A percentile compares a stretch with the other conserved stretches of the same genome.
phyloP scores from a whole-genome alignment of 2,113 vertebrate species.

The Sebastes fasciatus region DNA sequence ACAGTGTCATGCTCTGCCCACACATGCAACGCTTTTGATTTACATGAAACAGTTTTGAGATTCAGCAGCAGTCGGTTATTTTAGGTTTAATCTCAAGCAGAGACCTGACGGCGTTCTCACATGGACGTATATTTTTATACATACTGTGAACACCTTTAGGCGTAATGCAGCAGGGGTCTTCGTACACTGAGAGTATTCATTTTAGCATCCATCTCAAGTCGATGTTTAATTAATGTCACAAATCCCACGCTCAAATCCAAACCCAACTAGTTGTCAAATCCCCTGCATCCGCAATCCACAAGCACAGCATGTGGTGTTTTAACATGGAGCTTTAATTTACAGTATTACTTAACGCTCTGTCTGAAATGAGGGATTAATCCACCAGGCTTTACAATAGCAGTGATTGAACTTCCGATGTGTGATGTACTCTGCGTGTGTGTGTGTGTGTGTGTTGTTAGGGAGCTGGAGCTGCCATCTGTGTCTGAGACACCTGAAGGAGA shows the following conservation, averaged over 20 bases:
- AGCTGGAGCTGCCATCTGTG: conserved; percentile 97
- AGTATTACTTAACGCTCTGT: conserved; percentile 66
- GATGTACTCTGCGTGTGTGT: conserved; percentile 48
- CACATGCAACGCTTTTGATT: conserved; percentile 44
- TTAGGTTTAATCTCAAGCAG: neutral
- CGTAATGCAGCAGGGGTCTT: neutral
- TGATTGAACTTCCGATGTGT: conserved; percentile 68
- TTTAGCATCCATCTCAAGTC: conserved; percentile 45
- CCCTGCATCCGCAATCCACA: conserved; percentile 43
- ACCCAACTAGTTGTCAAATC: conserved; percentile 70
- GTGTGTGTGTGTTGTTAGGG: conserved; percentile 81
- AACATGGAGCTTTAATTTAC: conserved; percentile 74
- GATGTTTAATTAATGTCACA: conserved; percentile 73
- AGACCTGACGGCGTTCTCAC: neutral
- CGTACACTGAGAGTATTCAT: conserved; percentile 17
- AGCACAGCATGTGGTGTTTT: conserved; percentile 65
- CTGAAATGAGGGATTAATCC: conserved; percentile 72
- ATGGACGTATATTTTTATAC: conserved; percentile 2
- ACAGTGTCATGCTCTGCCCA: conserved; percentile 71
- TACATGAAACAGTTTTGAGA: conserved; percentile 15
- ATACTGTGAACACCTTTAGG: conserved; percentile 24
- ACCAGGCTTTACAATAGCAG: conserved; percentile 66
- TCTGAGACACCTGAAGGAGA: conserved; percentile 95
- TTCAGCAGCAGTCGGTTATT: conserved; percentile 18
- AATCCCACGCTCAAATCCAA: conserved; percentile 57